These are phyloP conservation scores for Callipepla squamata DNA, from an alignment of 2,113 vertebrate genomes.

Conservation along the genomic window DNA sequence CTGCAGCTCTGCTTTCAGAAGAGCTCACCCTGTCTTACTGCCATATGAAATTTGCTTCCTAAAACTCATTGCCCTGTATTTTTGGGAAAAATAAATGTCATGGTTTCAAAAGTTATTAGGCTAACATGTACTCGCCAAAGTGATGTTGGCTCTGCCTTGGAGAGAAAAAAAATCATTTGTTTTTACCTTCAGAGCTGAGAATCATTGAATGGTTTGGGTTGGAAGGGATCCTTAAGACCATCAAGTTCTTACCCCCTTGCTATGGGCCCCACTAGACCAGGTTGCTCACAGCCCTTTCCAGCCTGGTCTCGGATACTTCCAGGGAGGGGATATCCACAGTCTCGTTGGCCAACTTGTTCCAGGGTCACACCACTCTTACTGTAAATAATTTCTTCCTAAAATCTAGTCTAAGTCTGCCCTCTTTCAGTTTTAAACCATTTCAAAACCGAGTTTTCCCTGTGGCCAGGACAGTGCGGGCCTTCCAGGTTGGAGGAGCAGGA, in stretches of 20 bases:
- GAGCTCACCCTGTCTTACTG: not conserved
- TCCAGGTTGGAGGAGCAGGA: not conserved
- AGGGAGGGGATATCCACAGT: too few relatives aligned
- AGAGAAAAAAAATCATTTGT: not conserved
- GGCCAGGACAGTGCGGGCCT: not conserved
- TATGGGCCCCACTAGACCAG: too few relatives aligned
- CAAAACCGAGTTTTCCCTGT: not conserved
- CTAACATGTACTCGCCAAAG: rapidly evolving
- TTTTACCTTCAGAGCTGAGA: not conserved
- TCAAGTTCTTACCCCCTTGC: too few relatives aligned
- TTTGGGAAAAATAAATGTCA: not conserved
- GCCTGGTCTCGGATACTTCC: too few relatives aligned
- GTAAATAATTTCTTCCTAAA: too few relatives aligned
- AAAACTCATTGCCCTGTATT: not conserved
- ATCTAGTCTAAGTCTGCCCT: too few relatives aligned
- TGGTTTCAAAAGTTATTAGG: not conserved
- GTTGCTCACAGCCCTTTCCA: too few relatives aligned
- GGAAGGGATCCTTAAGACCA: too few relatives aligned
- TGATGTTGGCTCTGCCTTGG: not conserved
- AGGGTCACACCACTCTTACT: too few relatives aligned
- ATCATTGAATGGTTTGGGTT: too few relatives aligned
- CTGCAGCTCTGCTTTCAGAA: not conserved
- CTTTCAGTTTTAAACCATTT: too few relatives aligned
- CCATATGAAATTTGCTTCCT: not conserved
- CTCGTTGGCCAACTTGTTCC: too few relatives aligned